Conservation (phyloP, 1,140 invertebrate genomes). For the Pogonomyrmex barbatus region DNA sequence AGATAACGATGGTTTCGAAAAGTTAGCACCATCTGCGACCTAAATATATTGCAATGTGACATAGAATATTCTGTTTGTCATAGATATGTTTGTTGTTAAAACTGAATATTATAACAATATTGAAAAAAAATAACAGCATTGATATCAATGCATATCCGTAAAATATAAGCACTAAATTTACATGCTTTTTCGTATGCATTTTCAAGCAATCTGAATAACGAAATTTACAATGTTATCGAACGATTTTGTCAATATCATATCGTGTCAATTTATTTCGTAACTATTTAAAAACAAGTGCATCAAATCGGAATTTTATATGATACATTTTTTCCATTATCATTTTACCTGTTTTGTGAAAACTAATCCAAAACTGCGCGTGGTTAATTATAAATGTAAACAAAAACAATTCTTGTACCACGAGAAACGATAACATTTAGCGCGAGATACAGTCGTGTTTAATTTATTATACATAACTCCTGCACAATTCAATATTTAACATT, state of each 20-base stretch:
- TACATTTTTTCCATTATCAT: background rate
- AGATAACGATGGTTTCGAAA: conserved; percentile 39
- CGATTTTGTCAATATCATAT: background rate
- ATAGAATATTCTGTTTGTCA: conserved; percentile 1
- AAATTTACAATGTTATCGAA: background rate
- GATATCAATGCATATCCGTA: background rate
- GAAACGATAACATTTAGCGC: conserved; percentile 12
- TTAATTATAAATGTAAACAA: background rate
- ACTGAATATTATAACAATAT: conserved; percentile 5
- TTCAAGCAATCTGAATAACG: conserved; percentile 1
- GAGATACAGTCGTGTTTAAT: background rate
- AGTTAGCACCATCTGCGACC: conserved; percentile 53
- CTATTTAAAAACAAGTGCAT: background rate
- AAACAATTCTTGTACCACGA: background rate
- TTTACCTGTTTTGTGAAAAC: conserved; percentile 5
- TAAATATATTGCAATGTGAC: conserved; percentile 25
- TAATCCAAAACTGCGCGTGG: background rate
- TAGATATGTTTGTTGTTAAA: background rate
- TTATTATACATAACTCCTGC: background rate
- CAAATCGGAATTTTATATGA: background rate
- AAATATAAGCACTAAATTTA: background rate
- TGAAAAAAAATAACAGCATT: background rate
- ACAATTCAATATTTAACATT: conserved; percentile 13
- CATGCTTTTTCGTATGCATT: background rate
- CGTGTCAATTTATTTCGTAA: background rate